These are phyloP conservation scores for Iphiclides podalirius DNA, from an alignment of 2,888 invertebrate genomes.

Conservation along the genomic window DNA sequence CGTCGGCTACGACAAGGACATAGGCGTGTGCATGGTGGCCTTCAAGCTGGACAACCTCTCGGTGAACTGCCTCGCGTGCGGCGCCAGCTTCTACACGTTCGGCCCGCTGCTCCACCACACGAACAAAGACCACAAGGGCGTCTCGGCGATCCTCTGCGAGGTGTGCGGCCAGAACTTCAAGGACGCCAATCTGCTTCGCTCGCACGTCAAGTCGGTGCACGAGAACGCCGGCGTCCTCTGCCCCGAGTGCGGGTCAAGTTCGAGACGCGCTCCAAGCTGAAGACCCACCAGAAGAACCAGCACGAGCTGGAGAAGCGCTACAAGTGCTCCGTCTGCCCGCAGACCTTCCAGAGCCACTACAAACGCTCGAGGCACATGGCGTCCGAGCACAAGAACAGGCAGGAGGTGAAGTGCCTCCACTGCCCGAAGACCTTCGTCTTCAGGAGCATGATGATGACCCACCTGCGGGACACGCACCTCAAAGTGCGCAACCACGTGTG, in stretches of 20 bases:
- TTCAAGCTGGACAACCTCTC: conserved; percentile 63
- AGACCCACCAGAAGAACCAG: conserved; percentile 66
- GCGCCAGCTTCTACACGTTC: conserved; percentile 61
- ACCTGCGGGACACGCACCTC: conserved; percentile 61
- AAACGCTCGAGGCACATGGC: conserved; percentile 67
- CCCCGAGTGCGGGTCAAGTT: conserved; percentile 71
- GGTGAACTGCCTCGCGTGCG: conserved; percentile 59
- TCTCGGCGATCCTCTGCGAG: conserved; percentile 63
- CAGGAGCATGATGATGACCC: conserved; percentile 71
- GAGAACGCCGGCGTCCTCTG: conserved; percentile 59
- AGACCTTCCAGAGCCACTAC: conserved; percentile 62
- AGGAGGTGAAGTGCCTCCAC: conserved; percentile 64
- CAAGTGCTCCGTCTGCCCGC: conserved; percentile 69
- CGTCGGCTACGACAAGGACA: conserved; percentile 59
- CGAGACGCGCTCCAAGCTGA: conserved; percentile 67
- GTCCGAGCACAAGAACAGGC: conserved; percentile 58
- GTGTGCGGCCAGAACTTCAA: conserved; percentile 70
- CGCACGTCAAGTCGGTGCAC: conserved; percentile 62
- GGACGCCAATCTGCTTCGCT: conserved; percentile 48
- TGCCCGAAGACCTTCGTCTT: conserved; percentile 71
- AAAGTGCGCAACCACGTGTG: conserved; percentile 65
- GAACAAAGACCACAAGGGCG: conserved; percentile 69
- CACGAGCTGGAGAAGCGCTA: conserved; percentile 72
- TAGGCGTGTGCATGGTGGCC: conserved; percentile 63
- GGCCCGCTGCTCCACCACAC: conserved; percentile 66